Evolutionary conservation across 64 coral and sea anemone species (phyloP).

Genomic region (Dendronephthya gigantea): DNA sequence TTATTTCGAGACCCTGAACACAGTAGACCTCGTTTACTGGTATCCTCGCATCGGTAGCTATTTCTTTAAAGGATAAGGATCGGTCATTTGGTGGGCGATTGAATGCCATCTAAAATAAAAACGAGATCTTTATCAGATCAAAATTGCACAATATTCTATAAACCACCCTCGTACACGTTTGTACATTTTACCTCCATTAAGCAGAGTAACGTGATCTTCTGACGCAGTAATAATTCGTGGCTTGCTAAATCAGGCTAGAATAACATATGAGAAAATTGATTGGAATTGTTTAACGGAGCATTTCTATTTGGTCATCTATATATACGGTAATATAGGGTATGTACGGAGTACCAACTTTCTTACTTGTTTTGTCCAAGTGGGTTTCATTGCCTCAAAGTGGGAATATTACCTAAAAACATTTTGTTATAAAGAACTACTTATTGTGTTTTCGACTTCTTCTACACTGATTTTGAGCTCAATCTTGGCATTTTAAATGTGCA

Average conservation of each 20-base stretch:
- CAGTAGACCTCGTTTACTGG: conserved; percentile 64
- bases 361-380: conserved; percentile 84
- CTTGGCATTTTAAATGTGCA: no score
- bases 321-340: no score
- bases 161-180: no score
- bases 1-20: no score
- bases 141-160: no score
- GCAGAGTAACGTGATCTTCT: conserved; percentile 85
- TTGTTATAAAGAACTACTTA: no score
- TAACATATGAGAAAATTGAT: no score
- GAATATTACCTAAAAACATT: conserved; percentile 47
- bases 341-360: no score
- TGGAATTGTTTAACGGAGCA: no score
- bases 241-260: conserved; percentile 66
- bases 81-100: conserved; percentile 80
- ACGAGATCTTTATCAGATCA: background rate
- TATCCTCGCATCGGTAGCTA: conserved; percentile 68
- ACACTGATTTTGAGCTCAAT: no score
- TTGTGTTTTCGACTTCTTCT: no score
- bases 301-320: no score
- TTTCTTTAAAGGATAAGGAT: conserved; percentile 67
- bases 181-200: conserved; percentile 76
- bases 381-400: conserved; percentile 59
- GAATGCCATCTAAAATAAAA: conserved; percentile 61
- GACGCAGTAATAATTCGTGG: conserved; percentile 53